These are phyloP conservation scores for Pavo muticus DNA, from an alignment of 2,113 vertebrate genomes.

Conservation along the genomic window DNA sequence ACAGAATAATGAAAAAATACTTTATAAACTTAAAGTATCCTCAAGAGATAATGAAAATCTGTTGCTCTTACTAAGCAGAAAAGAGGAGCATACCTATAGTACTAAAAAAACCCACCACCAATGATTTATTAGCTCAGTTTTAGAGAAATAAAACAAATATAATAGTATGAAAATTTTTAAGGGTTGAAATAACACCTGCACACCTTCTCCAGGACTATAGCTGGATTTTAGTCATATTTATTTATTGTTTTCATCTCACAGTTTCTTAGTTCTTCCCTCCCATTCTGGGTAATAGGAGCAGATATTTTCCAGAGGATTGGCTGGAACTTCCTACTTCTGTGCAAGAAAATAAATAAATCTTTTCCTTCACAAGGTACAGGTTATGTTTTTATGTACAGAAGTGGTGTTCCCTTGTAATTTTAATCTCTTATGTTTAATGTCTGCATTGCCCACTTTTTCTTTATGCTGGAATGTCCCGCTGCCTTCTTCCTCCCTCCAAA, in stretches of 20 bases:
- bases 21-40: neutral
- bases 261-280: neutral
- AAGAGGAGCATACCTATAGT: neutral
- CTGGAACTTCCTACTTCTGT: fast-evolving
- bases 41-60: constrained; percentile 10
- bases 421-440: neutral
- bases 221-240: neutral
- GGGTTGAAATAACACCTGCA: neutral
- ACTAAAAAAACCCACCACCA: neutral
- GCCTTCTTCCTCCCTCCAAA: neutral
- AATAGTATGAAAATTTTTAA: neutral
- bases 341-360: neutral
- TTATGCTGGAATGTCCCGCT: neutral
- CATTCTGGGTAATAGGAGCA: neutral
- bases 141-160: neutral
- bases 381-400: neutral
- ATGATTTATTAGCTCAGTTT: neutral
- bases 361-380: neutral
- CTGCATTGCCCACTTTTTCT: neutral
- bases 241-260: neutral
- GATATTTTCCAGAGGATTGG: neutral
- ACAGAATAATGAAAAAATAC: neutral
- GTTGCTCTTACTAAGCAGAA: neutral
- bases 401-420: neutral
- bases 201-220: neutral